phyloP scores from a whole-genome alignment of 2,888 invertebrate species.

The Trissonchulus latispiculum region DNA sequence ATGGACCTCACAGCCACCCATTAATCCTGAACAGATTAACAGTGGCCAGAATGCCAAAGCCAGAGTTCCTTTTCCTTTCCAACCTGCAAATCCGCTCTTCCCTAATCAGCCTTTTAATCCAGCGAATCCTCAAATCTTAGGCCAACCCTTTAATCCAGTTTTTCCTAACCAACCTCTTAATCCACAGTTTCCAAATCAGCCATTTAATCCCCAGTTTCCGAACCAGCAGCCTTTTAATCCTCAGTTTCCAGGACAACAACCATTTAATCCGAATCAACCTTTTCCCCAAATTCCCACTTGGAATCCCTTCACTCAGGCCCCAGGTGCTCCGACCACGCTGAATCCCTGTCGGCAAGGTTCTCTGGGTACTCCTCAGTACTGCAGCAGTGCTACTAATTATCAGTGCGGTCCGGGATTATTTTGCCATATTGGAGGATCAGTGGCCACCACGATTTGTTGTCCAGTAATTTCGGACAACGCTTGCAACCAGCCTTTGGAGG shows the following conservation, averaged over 20 bases:
- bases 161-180: neutral
- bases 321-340: neutral
- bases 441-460: conserved; percentile 1
- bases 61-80: neutral
- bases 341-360: neutral
- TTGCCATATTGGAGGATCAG: conserved; percentile 10
- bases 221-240: neutral
- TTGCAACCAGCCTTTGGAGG: conserved; percentile 24
- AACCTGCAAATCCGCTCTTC: neutral
- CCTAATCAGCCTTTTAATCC: neutral
- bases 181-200: neutral
- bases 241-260: neutral
- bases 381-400: neutral
- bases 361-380: neutral
- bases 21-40: neutral
- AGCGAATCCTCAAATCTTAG: neutral
- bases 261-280: neutral
- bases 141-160: neutral
- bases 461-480: neutral
- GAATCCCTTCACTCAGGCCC: neutral
- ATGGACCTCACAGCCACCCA: no score
- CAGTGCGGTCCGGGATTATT: neutral
- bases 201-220: neutral
- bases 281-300: neutral
- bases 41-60: neutral